Base-by-base conservation (phyloP, 2,797 vertebrate species). In the Telmatherina bonti region DNA sequence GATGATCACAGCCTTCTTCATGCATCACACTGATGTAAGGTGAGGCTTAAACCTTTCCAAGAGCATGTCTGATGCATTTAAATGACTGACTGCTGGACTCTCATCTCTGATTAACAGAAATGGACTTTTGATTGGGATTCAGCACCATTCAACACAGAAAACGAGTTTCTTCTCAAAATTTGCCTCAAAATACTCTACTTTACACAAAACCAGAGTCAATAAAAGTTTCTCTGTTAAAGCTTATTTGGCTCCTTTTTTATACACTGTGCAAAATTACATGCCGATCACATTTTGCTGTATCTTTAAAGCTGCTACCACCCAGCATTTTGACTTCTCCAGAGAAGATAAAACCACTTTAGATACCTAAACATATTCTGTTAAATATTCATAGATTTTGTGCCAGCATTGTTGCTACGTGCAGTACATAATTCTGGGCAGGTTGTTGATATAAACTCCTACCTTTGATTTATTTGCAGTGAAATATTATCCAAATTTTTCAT, bases 311-410 rank as follows among this genome's bases (percentile, higher is more conserved):
- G 3, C 61, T 13, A 22, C 51, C 56, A 38, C 52, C 54, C 58
- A 27, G 65, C 7, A 18, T 41, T 47, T 35, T 24, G 13, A 55
- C 66, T 66, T n/a, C 38, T 61, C 55, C 16, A 24, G 55, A 27
- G 57, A n/a, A 13, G 47, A 33, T 18, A 27, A 36, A 72, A 69
- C 45, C 36, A 60, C 13, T 65, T 5, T 33, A 57, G 22, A 36
- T 16, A 51, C 26, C 27, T 35, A 73, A 82, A 74, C 13, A 63
- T 52, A 60, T 16, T 5, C 27, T 2, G 63, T 76, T 18, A 77
- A 74, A 68, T 74, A 77, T 84, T 67, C 63, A 74, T 52, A n/a
- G 35, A 12, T 43, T 75, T 33, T 62, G 55, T 59, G 38, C 70
- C 61, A 59, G 63, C 56, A 60, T 30, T 61, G 41, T 52, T 22